A percentile compares a stretch with the other conserved stretches of the same genome.
Evolutionary conservation across 2,113 vertebrate species (phyloP).

Genomic region (Otis tarda): DNA sequence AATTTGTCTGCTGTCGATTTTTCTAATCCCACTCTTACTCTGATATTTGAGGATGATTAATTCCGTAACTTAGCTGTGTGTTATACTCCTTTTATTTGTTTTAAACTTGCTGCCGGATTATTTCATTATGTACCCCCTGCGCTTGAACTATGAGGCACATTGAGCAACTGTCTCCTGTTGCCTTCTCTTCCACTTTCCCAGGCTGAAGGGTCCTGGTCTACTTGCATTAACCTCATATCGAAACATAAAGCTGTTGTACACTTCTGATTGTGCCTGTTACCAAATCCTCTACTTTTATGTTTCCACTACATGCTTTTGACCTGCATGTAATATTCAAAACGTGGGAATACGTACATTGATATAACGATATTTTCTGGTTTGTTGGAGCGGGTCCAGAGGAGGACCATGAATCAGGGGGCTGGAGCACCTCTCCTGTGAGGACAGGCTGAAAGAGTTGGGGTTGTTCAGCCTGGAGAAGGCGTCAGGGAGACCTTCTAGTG

Average conservation of each 20-base stretch:
- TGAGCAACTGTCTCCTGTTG: neutral
- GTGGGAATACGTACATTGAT: neutral
- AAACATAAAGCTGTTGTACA: neutral
- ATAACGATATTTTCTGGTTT: neutral
- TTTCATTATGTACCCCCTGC: neutral
- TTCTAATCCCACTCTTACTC: neutral
- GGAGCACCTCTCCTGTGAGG: too few species aligned
- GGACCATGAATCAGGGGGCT: too few species aligned
- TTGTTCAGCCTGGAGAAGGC: too few species aligned
- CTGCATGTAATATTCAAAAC: neutral
- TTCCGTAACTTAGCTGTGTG: accelerated
- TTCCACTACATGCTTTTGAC: neutral
- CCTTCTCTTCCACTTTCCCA: neutral
- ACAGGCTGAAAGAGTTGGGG: too few species aligned
- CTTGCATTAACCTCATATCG: neutral
- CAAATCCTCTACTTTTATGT: neutral
- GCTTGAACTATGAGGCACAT: neutral
- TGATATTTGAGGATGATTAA: neutral
- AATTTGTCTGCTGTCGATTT: neutral
- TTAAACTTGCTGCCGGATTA: neutral
- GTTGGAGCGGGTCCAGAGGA: too few species aligned
- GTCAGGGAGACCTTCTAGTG: too few species aligned
- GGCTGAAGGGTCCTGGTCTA: neutral
- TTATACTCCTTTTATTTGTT: neutral
- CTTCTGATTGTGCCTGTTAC: neutral